Evolutionary conservation across 2,113 vertebrate species (phyloP).

Genomic region (Micromys minutus): DNA sequence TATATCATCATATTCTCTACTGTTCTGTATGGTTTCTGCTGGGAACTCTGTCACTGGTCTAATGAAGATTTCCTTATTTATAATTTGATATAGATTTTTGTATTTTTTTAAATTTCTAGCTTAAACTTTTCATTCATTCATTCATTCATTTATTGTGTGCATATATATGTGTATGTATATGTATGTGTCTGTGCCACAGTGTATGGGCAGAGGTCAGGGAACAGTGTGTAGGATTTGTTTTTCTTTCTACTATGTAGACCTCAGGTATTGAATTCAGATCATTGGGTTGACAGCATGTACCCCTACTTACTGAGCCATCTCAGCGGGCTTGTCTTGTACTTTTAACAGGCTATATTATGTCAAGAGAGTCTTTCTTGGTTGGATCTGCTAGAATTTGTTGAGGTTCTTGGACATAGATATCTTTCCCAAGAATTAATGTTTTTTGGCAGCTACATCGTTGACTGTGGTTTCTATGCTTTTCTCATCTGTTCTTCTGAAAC

Average conservation of each 20-base stretch:
- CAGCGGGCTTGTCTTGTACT: neutral
- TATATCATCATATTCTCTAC: neutral
- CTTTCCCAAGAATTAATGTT: neutral
- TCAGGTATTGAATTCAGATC: neutral
- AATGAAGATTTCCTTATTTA: neutral
- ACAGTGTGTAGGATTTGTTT: neutral
- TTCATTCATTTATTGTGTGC: neutral
- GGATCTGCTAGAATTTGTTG: neutral
- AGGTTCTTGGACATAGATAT: neutral
- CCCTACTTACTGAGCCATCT: neutral
- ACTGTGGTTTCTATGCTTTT: neutral
- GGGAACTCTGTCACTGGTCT: neutral
- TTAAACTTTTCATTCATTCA: no score
- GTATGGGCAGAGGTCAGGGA: neutral
- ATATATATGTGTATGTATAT: neutral
- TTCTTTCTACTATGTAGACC: neutral
- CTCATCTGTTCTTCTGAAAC: neutral
- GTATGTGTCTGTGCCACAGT: neutral
- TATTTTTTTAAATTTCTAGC: neutral
- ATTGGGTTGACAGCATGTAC: neutral
- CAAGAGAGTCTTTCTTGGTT: neutral
- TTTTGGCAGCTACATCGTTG: neutral
- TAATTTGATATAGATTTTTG: neutral
- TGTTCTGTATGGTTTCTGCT: neutral
- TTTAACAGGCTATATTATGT: neutral